A percentile compares a stretch with the other conserved stretches of the same genome.
Conservation (phyloP, 2,113 vertebrate genomes). For the Thryonomys swinderianus region DNA sequence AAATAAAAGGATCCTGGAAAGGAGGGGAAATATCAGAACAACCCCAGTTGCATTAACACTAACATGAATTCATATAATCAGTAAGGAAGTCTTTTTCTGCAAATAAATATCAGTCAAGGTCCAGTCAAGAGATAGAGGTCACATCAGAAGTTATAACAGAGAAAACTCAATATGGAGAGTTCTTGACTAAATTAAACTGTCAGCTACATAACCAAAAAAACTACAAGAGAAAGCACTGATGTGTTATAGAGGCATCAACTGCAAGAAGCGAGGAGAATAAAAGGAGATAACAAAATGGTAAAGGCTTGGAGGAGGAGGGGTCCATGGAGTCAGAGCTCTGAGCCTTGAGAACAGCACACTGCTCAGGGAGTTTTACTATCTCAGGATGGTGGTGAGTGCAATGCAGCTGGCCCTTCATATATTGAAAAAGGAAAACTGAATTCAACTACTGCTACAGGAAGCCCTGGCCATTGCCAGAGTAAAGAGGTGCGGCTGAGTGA, state of each 20-base stretch:
- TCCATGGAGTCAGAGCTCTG: neutral
- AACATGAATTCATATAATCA: neutral
- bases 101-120: neutral
- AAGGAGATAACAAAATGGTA: neutral
- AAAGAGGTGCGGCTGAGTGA: neutral
- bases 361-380: neutral
- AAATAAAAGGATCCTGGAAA: constrained; percentile 40
- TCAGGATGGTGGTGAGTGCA: neutral
- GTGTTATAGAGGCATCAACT: neutral
- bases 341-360: neutral
- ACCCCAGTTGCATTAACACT: too few species aligned
- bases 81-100: neutral
- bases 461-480: neutral
- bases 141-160: neutral
- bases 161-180: neutral
- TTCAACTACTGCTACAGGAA: neutral
- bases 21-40: neutral
- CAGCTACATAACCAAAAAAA: neutral
- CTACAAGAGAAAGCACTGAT: neutral
- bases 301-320: neutral
- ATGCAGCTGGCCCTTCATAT: neutral
- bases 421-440: neutral
- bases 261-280: neutral
- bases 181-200: neutral
- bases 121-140: constrained; percentile 1